phyloP scores from a whole-genome alignment of 2,888 invertebrate species.

The Cheiracanthium punctorium region DNA sequence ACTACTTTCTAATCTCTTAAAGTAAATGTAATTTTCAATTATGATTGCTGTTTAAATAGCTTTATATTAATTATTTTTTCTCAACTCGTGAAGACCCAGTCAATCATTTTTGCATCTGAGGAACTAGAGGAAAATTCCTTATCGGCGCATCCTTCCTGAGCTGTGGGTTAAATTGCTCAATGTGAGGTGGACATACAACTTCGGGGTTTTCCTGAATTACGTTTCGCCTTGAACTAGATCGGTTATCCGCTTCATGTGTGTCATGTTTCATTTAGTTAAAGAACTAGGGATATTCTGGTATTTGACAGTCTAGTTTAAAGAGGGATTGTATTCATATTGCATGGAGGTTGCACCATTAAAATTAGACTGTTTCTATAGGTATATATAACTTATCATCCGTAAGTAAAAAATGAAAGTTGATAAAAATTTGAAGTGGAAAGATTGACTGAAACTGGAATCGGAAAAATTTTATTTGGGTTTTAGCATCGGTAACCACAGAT shows the following conservation, averaged over 20 bases:
- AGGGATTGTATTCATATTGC: background rate
- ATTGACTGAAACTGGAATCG: too few relatives aligned
- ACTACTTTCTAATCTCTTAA: background rate
- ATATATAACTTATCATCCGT: too few relatives aligned
- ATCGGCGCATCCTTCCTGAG: background rate
- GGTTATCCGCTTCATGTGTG: background rate
- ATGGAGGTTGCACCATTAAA: too few relatives aligned
- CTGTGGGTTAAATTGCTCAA: background rate
- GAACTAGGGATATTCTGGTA: background rate
- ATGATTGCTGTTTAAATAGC: background rate
- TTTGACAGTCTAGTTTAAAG: background rate
- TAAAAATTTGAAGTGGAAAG: too few relatives aligned
- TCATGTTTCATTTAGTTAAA: background rate
- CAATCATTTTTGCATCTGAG: background rate
- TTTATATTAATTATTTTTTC: background rate
- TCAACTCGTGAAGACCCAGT: background rate
- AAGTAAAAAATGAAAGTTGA: too few relatives aligned
- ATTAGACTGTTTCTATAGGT: too few relatives aligned
- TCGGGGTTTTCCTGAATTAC: constrained; percentile 10
- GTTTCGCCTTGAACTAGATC: constrained; percentile 15
- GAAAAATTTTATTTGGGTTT: too few relatives aligned
- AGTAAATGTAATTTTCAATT: background rate
- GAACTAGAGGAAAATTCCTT: background rate
- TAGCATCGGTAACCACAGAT: too few relatives aligned
- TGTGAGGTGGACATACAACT: background rate